Conservation (phyloP, 2,888 invertebrate species). For the Tanaodytes sp. region DNA sequence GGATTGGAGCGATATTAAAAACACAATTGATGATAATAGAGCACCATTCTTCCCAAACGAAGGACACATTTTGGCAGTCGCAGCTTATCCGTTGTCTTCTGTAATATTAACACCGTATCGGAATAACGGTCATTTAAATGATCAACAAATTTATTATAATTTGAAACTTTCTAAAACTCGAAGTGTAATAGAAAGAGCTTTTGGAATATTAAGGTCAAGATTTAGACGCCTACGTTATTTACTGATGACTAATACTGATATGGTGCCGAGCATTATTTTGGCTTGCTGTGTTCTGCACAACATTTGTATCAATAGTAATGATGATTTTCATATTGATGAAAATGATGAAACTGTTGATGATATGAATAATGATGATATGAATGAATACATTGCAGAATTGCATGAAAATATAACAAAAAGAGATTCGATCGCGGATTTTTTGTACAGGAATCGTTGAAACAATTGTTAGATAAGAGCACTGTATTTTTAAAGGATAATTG, state of each 20-base stretch:
- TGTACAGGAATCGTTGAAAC: no score
- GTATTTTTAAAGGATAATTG: no score
- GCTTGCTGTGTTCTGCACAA: constrained; percentile 14
- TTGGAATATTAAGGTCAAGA: constrained; percentile 14
- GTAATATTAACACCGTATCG: constrained; percentile 1
- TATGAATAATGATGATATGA: background rate
- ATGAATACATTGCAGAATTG: no score
- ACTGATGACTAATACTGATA: constrained; percentile 4
- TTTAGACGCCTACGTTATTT: background rate
- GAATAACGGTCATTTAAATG: constrained; percentile 20
- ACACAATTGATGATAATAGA: background rate
- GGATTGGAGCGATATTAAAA: constrained; percentile 2
- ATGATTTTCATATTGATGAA: no score
- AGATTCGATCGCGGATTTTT: no score
- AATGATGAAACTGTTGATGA: no score
- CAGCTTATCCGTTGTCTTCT: constrained; percentile 14
- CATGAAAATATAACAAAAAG: no score
- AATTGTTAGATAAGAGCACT: no score
- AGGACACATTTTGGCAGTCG: constrained; percentile 10
- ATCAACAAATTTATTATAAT: constrained; percentile 7
- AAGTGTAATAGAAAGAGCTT: constrained; percentile 11
- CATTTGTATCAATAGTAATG: constrained; percentile 1
- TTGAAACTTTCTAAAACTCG: constrained; percentile 12
- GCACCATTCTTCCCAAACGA: constrained; percentile 1
- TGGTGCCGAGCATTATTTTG: constrained; percentile 9